These are phyloP conservation scores for Poeciliopsis presidionis DNA, from an alignment of 2,797 vertebrate species.

Conservation along the genomic window DNA sequence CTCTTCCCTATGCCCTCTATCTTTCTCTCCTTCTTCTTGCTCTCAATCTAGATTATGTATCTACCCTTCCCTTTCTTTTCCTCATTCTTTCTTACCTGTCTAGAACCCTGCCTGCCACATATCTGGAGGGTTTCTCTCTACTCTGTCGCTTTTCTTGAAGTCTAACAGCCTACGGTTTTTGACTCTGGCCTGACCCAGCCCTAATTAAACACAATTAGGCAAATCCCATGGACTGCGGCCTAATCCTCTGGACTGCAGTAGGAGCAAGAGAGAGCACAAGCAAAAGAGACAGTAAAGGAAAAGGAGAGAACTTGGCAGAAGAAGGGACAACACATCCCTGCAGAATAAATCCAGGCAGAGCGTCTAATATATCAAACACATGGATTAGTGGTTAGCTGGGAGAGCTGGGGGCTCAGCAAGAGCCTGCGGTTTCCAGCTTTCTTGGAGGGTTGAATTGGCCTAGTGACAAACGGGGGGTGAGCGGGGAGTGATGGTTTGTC, in stretches of 20 bases:
- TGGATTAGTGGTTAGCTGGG: conserved; percentile 83
- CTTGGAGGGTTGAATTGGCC: conserved; percentile 75
- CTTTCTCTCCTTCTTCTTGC: conserved; percentile 40
- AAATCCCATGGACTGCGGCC: conserved; percentile 75
- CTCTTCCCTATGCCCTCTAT: conserved; percentile 62
- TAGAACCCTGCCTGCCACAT: conserved; percentile 40
- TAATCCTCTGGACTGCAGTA: conserved; percentile 78
- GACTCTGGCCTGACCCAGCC: conserved; percentile 71
- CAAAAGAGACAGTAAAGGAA: conserved; percentile 59
- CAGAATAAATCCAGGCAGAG: conserved; percentile 77
- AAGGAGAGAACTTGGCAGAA: conserved; percentile 70
- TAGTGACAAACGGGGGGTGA: conserved; percentile 58
- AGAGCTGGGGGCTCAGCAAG: conserved; percentile 69
- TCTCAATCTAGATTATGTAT: conserved; percentile 44
- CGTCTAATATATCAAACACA: conserved; percentile 85
- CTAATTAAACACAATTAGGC: conserved; percentile 85
- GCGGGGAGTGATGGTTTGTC: conserved; percentile 54
- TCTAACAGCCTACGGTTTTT: conserved; percentile 57
- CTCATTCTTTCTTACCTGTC: conserved; percentile 33
- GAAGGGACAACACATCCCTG: conserved; percentile 74
- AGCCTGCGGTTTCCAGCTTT: conserved; percentile 80
- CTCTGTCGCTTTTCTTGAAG: conserved; percentile 57
- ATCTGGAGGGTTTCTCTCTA: conserved; percentile 54
- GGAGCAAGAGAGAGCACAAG: conserved; percentile 56
- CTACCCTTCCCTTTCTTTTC: conserved; percentile 35